Evolutionary conservation across 1,140 invertebrate genomes (phyloP).

Genomic region (Rhyzopertha dominica): DNA sequence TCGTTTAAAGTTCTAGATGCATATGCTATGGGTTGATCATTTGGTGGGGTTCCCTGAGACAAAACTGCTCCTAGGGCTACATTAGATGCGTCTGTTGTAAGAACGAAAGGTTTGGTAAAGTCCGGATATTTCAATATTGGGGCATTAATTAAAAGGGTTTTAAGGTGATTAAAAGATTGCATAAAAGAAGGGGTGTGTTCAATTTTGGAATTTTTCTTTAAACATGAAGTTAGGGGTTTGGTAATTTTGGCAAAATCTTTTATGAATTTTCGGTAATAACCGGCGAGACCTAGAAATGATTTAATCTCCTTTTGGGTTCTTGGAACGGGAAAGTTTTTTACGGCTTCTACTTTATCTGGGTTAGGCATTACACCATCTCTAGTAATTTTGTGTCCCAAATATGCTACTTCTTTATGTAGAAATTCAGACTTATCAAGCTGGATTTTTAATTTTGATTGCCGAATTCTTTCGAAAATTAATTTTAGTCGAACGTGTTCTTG

Average conservation of each 20-base stretch:
- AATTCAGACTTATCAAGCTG: slow-evolving; percentile 23
- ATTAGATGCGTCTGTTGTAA: slow-evolving; percentile 39
- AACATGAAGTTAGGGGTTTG: slow-evolving; percentile 16
- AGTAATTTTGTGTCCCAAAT: slow-evolving; percentile 24
- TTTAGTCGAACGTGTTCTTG: too few species aligned
- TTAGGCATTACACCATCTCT: slow-evolving; percentile 25
- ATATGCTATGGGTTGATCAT: slow-evolving; percentile 29
- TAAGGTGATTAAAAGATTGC: slow-evolving; percentile 17
- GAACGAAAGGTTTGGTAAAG: slow-evolving; percentile 32
- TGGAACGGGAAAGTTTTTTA: slow-evolving; percentile 38
- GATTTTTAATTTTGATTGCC: too few species aligned
- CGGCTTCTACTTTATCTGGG: slow-evolving; percentile 28
- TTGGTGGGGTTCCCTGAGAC: slow-evolving; percentile 27
- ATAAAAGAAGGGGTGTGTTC: not conserved
- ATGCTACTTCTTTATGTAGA: slow-evolving; percentile 19
- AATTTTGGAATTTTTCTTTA: slow-evolving; percentile 20
- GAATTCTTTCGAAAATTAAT: too few species aligned
- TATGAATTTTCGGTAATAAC: slow-evolving; percentile 20
- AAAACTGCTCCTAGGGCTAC: slow-evolving; percentile 32
- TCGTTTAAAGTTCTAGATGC: slow-evolving; percentile 29
- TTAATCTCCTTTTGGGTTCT: slow-evolving; percentile 15
- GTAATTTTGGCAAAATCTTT: slow-evolving; percentile 19
- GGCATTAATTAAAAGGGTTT: slow-evolving; percentile 16
- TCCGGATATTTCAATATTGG: slow-evolving; percentile 37
- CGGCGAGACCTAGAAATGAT: not conserved